A percentile compares a stretch with the other conserved stretches of the same genome.
Conservation (phyloP, 2,797 vertebrate genomes). For the Paedocypris micromegethes region DNA sequence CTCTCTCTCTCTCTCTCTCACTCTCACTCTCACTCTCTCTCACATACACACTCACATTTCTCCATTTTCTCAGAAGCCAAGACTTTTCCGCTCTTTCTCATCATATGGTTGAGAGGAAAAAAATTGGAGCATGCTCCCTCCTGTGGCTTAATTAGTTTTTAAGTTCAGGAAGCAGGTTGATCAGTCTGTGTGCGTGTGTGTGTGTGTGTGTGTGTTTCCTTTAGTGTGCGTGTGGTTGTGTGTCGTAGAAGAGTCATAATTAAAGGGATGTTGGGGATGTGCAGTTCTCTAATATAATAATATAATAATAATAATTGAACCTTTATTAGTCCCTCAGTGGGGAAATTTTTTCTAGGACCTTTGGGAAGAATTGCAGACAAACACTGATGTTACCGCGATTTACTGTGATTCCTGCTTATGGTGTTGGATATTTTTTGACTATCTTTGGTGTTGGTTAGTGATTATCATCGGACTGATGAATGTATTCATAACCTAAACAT, state of each 20-base stretch:
- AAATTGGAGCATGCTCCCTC: slow-evolving; percentile 49
- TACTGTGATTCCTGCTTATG: neutral
- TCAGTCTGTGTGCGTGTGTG: slow-evolving; percentile 9
- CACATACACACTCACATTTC: too few species aligned
- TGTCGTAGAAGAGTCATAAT: slow-evolving; percentile 42
- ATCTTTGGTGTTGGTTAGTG: too few species aligned
- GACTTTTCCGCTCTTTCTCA: slow-evolving; percentile 33
- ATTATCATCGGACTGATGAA: too few species aligned
- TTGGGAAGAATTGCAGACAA: slow-evolving; percentile 38
- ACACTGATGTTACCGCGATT: slow-evolving; percentile 11
- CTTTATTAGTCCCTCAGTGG: too few species aligned
- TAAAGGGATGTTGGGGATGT: slow-evolving; percentile 35
- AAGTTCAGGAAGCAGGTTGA: slow-evolving; percentile 43
- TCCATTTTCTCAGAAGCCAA: slow-evolving; percentile 21
- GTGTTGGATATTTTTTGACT: too few species aligned
- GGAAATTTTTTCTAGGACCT: too few species aligned
- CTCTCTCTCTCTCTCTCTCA: slow-evolving; percentile 14
- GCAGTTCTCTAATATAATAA: slow-evolving; percentile 29
- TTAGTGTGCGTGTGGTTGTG: slow-evolving; percentile 1
- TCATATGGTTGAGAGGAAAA: slow-evolving; percentile 34
- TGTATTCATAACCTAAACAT: too few species aligned
- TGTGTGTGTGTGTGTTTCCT: neutral
- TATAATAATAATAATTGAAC: too few species aligned
- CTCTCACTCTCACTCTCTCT: slow-evolving; percentile 12
- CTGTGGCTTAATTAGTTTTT: slow-evolving; percentile 53